Conservation (phyloP, 2,797 vertebrate species). For the Florisuga fusca region DNA sequence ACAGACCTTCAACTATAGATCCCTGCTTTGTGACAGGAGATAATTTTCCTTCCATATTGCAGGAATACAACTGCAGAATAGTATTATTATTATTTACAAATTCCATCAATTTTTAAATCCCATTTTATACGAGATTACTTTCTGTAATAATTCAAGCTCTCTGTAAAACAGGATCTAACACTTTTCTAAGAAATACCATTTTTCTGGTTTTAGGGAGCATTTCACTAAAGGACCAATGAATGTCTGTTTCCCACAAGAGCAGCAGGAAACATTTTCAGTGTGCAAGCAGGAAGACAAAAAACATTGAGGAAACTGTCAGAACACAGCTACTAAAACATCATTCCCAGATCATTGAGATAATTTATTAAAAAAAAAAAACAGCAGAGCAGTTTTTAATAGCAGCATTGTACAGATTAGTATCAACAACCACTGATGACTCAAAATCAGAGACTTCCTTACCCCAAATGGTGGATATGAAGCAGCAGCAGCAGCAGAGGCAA, state of each 20-base stretch:
- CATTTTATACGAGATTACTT: neutral
- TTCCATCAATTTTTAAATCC: neutral
- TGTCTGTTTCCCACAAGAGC: neutral
- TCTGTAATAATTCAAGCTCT: neutral
- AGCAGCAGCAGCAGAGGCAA: slow-evolving; percentile 87
- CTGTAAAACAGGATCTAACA: neutral
- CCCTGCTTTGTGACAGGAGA: neutral
- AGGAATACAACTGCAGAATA: neutral
- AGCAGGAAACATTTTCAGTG: neutral
- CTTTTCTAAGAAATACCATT: neutral
- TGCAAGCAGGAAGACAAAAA: neutral
- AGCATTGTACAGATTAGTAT: neutral
- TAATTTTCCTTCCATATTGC: neutral
- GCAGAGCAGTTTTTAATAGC: neutral
- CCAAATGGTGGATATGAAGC: slow-evolving; percentile 91
- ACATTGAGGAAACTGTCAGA: neutral
- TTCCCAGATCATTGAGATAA: neutral
- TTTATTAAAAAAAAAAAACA: neutral
- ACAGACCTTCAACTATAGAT: neutral
- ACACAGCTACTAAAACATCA: neutral
- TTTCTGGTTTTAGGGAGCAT: neutral
- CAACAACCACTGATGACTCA: neutral
- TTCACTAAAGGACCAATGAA: neutral
- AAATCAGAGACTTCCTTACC: slow-evolving; percentile 82
- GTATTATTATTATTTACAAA: neutral